Evolutionary conservation across 2,888 invertebrate genomes (phyloP).

Genomic region (Protonemura montana): DNA sequence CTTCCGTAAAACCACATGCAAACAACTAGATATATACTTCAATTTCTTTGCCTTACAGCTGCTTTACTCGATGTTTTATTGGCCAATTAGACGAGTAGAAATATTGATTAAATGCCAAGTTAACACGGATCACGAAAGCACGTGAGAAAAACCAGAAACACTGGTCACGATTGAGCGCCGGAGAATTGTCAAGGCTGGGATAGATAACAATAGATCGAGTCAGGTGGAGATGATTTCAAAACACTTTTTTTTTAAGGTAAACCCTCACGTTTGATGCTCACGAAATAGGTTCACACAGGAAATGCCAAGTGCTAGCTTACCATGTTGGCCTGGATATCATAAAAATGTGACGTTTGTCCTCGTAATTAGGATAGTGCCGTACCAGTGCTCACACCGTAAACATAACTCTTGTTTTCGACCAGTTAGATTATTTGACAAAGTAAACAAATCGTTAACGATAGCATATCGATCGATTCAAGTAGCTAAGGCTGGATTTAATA

Average conservation of each 20-base stretch:
- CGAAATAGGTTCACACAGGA: background rate
- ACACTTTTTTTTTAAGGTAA: background rate
- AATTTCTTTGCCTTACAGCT: background rate
- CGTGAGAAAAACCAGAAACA: background rate
- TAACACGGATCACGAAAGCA: background rate
- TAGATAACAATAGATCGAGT: background rate
- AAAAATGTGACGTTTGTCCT: background rate
- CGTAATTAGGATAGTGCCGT: background rate
- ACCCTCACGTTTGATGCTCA: background rate
- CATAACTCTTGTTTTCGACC: background rate
- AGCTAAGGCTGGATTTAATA: background rate
- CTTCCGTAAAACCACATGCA: background rate
- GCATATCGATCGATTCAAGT: background rate
- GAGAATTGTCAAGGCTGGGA: background rate
- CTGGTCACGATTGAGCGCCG: background rate
- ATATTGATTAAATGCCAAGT: background rate
- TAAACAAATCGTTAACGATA: background rate
- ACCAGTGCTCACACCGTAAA: background rate
- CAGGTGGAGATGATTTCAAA: background rate
- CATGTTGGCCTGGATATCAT: background rate
- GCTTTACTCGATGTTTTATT: background rate
- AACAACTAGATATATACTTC: background rate
- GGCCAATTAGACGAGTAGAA: slow-evolving; percentile 1
- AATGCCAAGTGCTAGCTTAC: background rate
- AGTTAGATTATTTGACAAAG: background rate